These are phyloP conservation scores for Oscheius sp. DNA, from an alignment of 2,888 invertebrate genomes.

Conservation along the genomic window DNA sequence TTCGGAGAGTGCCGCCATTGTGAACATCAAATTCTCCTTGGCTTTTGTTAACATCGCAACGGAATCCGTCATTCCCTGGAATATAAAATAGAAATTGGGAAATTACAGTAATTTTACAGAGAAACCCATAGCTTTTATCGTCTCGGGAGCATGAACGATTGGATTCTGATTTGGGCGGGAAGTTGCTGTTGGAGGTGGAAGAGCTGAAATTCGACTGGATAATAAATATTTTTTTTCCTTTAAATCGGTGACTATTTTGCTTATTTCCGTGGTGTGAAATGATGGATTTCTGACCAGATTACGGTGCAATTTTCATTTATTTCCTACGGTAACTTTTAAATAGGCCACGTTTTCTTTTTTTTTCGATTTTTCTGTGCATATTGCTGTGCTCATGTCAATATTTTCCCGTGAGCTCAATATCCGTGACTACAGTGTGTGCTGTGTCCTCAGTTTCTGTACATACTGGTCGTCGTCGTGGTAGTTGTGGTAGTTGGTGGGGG, in stretches of 20 bases:
- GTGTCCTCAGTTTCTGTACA: not conserved
- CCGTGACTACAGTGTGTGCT: not conserved
- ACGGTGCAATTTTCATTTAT: too few species aligned
- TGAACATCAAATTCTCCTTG: constrained; percentile 66
- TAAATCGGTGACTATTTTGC: too few species aligned
- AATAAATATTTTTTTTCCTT: too few species aligned
- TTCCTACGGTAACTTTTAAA: too few species aligned
- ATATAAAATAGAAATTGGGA: not conserved
- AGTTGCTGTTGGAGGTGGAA: constrained; percentile 27
- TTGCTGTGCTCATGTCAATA: too few species aligned
- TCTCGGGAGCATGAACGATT: constrained; percentile 61
- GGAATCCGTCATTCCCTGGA: constrained; percentile 64
- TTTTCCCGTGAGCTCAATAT: too few species aligned
- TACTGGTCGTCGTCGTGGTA: constrained; percentile 42
- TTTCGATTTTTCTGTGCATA: too few species aligned
- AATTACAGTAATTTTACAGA: constrained; percentile 37
- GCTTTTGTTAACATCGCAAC: constrained; percentile 63
- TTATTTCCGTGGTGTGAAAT: not conserved
- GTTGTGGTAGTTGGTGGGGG: constrained; percentile 41
- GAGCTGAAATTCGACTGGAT: not conserved
- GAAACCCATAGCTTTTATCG: constrained; percentile 64
- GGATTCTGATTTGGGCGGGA: constrained; percentile 46
- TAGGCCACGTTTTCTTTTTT: too few species aligned
- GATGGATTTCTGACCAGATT: not conserved
- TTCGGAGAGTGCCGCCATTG: constrained; percentile 60